Evolutionary conservation across 1,140 invertebrate genomes (phyloP), one percentile per base, ranked within the genome.

Genomic region (Bemisia tabaci): DNA sequence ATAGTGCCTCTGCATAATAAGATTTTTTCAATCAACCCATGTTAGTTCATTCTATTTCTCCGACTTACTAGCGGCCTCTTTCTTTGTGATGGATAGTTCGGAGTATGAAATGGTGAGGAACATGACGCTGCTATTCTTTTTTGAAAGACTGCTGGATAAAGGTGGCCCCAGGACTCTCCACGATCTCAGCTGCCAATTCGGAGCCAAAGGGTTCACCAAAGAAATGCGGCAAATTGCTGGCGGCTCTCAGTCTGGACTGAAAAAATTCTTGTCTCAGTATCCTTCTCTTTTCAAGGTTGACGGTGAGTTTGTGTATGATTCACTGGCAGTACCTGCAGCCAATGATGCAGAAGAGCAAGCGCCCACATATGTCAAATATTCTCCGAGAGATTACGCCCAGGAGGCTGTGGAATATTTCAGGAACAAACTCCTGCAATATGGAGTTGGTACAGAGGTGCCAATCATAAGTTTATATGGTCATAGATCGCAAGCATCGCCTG

Each of bases 351-450:
- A 77, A 74, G 77, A 79, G 70, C 77, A 72, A 73, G 71, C 68
- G 76, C 77, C 74, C 70, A 24, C 26, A 59, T 69, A 67, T 76
- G 77, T 65, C 82, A 82, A 33, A 22, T n/a, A 21, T 1, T 22
- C 21, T 68, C 88, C 88, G 73, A 83, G 91, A 69, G 91, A 96
- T 75, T 95, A 95, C 75, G 91, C 89, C 66, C 83, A 88, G 74
- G 92, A 95, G 79, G 94, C 95, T 26, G 92, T 95, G 68, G 90
- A 95, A 75, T 97, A 97, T 81, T 97, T 97, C 79, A 87, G 88
- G 21, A 86, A 88, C 74, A 94, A 95, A 79, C 83, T 96, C 73
- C 81, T 89, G 62, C 89, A 95, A 77, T 94, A 95, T 78, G 91
- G 93, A 48, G 84, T 87, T 69, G 89, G 91, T 67, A 92, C 89